Percentiles rank a stretch among this genome's conserved stretches.
phyloP scores from a whole-genome alignment of 2,888 invertebrate genomes.

The Parochlus steinenii region DNA sequence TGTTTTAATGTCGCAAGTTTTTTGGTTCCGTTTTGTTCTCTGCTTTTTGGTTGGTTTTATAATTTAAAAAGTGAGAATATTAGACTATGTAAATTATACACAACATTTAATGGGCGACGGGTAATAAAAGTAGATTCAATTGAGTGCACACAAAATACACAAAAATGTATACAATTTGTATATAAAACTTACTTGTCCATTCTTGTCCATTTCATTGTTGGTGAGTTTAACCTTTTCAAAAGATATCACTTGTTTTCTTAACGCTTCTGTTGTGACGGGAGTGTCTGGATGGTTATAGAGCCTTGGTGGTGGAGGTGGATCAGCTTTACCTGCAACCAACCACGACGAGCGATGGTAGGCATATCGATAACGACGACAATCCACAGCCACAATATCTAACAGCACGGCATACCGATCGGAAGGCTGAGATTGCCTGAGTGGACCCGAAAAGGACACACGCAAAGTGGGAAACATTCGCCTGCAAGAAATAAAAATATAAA shows the following conservation, averaged over 20 bases:
- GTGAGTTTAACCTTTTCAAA: constrained; percentile 98
- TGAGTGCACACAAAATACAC: too few species aligned
- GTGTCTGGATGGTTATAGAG: constrained; percentile 95
- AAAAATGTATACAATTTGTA: too few species aligned
- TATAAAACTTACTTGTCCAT: constrained; percentile 64
- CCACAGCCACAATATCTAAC: constrained; percentile 92
- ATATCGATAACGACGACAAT: constrained; percentile 91
- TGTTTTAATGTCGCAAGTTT: too few species aligned
- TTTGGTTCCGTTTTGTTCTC: too few species aligned
- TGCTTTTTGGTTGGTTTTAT: too few species aligned
- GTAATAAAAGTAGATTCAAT: too few species aligned
- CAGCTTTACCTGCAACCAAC: constrained; percentile 96
- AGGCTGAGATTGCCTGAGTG: constrained; percentile 41
- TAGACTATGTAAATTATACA: too few species aligned
- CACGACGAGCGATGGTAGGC: constrained; percentile 97
- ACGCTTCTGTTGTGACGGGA: constrained; percentile 87
- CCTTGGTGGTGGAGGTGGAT: constrained; percentile 85
- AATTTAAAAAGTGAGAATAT: too few species aligned
- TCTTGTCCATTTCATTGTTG: constrained; percentile 94
- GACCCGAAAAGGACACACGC: constrained; percentile 77
- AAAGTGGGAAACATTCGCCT: constrained; percentile 98
- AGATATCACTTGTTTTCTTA: constrained; percentile 90
- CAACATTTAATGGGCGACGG: too few species aligned
- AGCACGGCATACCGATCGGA: constrained; percentile 82
- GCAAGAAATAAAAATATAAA: constrained; percentile 23